These are phyloP conservation scores for Anniella stebbinsi DNA, from an alignment of 2,797 vertebrate genomes.

Conservation along the genomic window DNA sequence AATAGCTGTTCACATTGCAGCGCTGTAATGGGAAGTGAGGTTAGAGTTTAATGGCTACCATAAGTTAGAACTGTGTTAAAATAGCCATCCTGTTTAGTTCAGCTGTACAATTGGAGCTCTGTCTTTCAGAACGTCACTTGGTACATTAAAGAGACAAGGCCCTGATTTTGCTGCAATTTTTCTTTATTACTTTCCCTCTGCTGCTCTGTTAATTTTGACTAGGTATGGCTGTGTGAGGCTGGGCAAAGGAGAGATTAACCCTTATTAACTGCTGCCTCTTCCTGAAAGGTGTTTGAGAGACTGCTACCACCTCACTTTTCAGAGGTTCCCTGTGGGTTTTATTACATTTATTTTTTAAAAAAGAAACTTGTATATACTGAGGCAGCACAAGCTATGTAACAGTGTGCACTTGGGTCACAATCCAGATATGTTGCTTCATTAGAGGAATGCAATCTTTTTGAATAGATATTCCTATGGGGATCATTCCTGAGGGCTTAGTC, in stretches of 20 bases:
- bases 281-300: slow-evolving; percentile 68
- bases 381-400: slow-evolving; percentile 32
- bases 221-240: slow-evolving; percentile 51
- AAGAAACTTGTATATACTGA: slow-evolving; percentile 31
- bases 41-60: slow-evolving; percentile 78
- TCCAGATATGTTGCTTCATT: neutral
- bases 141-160: slow-evolving; percentile 60
- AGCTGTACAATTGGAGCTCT: slow-evolving; percentile 74
- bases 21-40: slow-evolving; percentile 75
- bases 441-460: neutral
- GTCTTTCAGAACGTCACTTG: slow-evolving; percentile 59
- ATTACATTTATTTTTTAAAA: neutral
- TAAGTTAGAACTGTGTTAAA: slow-evolving; percentile 71
- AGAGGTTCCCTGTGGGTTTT: slow-evolving; percentile 2
- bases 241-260: slow-evolving; percentile 60
- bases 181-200: slow-evolving; percentile 72
- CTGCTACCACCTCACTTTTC: slow-evolving; percentile 29
- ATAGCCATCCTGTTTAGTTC: slow-evolving; percentile 69
- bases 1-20: slow-evolving; percentile 72
- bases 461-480: neutral
- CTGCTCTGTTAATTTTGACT: slow-evolving; percentile 44
- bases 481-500: neutral
- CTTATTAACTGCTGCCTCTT: slow-evolving; percentile 56
- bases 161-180: slow-evolving; percentile 56
- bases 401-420: neutral